These are phyloP conservation scores for Yoshiicerus persimilis DNA, from an alignment of 1,140 invertebrate species.

Conservation along the genomic window DNA sequence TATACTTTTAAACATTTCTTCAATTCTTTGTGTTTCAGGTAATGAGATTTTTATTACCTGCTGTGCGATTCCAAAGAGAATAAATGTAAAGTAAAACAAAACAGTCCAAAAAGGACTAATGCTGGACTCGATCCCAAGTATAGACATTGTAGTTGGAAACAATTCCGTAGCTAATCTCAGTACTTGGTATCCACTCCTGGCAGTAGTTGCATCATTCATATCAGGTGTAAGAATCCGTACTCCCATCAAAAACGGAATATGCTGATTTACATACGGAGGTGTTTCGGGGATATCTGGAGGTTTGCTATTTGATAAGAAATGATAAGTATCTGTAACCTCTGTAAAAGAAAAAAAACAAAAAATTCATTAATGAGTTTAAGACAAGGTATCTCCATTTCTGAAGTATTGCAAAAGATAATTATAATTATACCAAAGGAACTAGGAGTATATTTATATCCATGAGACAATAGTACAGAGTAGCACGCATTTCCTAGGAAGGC, in stretches of 20 bases:
- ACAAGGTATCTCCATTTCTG: too few species aligned
- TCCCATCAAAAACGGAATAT: conserved; percentile 71
- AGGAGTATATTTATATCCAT: conserved; percentile 72
- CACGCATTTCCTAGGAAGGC: conserved; percentile 80
- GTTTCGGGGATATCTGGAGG: conserved; percentile 56
- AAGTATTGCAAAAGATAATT: too few species aligned
- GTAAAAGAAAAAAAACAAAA: conserved; percentile 52
- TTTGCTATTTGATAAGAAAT: conserved; percentile 62
- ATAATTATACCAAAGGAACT: conserved; percentile 88
- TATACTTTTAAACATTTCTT: background rate
- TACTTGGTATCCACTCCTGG: conserved; percentile 47
- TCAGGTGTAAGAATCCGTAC: conserved; percentile 64
- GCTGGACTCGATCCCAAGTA: conserved; percentile 68
- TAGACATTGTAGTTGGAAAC: conserved; percentile 70
- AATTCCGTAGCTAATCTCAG: conserved; percentile 79
- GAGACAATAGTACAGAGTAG: conserved; percentile 69
- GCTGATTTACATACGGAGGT: conserved; percentile 67
- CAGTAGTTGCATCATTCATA: conserved; percentile 51
- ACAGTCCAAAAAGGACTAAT: conserved; percentile 76
- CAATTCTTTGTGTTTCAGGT: background rate
- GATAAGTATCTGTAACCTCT: conserved; percentile 74
- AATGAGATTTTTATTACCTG: conserved; percentile 58
- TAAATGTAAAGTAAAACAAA: conserved; percentile 79
- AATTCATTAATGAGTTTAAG: background rate
- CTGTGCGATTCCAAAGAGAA: conserved; percentile 82